A percentile compares a stretch with the other conserved stretches of the same genome.
These are phyloP conservation scores for Cybosia mesomella DNA, from an alignment of 2,888 invertebrate genomes.

Conservation along the genomic window DNA sequence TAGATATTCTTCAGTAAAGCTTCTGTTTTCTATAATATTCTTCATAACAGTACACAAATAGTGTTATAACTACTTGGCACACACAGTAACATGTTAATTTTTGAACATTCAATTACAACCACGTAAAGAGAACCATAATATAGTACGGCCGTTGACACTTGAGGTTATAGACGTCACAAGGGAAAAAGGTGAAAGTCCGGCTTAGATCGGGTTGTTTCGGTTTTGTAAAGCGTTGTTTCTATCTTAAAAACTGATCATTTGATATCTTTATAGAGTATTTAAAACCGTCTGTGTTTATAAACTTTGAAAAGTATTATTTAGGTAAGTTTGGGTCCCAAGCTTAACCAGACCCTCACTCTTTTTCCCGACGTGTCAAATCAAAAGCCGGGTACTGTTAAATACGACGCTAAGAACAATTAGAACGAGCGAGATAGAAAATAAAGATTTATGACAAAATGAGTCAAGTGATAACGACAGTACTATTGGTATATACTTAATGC, in stretches of 20 bases:
- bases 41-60: not conserved
- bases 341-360: not conserved
- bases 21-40: not conserved
- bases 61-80: not conserved
- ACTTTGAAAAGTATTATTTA: too few species aligned
- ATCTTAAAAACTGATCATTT: too few species aligned
- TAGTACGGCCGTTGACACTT: not conserved
- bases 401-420: too few species aligned
- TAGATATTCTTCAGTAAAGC: slow-evolving; percentile 3
- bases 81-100: slow-evolving; percentile 5
- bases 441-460: not conserved
- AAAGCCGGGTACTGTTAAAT: too few species aligned
- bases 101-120: not conserved
- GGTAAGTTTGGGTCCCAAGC: not conserved
- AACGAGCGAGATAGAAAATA: not conserved
- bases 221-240: too few species aligned
- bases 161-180: too few species aligned
- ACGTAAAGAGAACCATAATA: not conserved
- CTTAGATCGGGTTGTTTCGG: too few species aligned
- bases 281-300: too few species aligned
- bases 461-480: not conserved
- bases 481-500: not conserved
- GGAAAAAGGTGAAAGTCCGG: too few species aligned
- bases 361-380: not conserved
- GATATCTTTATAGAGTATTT: too few species aligned